phyloP scores from a whole-genome alignment of 2,888 invertebrate species.

The Encarsia formosa region DNA sequence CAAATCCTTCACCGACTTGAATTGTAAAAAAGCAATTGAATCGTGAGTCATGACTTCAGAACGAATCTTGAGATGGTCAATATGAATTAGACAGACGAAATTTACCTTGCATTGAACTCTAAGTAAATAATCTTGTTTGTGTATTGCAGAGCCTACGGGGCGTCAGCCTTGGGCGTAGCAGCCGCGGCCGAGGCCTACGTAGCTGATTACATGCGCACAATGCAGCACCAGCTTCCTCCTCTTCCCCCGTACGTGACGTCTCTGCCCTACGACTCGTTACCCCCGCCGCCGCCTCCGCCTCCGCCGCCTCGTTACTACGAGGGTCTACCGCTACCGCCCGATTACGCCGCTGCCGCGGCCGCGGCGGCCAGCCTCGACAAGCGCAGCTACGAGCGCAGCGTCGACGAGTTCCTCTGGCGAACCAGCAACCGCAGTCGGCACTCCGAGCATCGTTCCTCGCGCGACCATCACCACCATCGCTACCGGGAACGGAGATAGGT shows the following conservation, averaged over 20 bases:
- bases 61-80: no score
- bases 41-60: no score
- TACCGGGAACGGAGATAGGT: constrained; percentile 60
- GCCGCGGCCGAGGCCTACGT: constrained; percentile 81
- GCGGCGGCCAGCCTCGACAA: constrained; percentile 63
- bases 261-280: constrained; percentile 50
- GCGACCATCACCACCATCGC: constrained; percentile 59
- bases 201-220: constrained; percentile 83
- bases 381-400: constrained; percentile 82
- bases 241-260: constrained; percentile 80
- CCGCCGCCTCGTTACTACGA: constrained; percentile 76
- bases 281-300: constrained; percentile 68
- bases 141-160: constrained; percentile 48
- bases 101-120: no score
- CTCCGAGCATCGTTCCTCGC: constrained; percentile 51
- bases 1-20: no score
- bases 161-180: constrained; percentile 56
- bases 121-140: no score
- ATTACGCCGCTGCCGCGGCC: constrained; percentile 56
- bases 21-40: no score
- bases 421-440: constrained; percentile 60
- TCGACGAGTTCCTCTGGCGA: constrained; percentile 83
- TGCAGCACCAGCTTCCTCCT: constrained; percentile 82
- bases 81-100: no score
- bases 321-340: constrained; percentile 67